Conservation (phyloP, 2,888 invertebrate genomes). For the Parochlus steinenii region DNA sequence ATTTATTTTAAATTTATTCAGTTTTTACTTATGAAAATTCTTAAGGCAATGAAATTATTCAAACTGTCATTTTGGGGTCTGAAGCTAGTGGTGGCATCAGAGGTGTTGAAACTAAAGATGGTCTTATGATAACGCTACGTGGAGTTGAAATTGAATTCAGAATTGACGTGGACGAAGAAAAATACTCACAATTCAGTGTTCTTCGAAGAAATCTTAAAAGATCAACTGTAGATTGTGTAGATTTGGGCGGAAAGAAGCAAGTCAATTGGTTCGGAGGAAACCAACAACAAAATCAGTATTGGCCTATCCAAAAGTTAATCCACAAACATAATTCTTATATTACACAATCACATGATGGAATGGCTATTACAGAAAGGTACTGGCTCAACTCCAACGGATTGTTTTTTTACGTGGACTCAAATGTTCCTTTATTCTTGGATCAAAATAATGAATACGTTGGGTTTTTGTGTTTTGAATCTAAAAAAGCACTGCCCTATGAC, state of each 20-base stretch:
- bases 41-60: slow-evolving; percentile 3
- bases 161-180: slow-evolving; percentile 4
- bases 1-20: no score
- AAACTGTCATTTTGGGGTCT: slow-evolving; percentile 4
- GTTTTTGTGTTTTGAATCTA: slow-evolving; percentile 35
- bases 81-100: slow-evolving; percentile 4
- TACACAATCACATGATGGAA: slow-evolving; percentile 38
- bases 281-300: slow-evolving; percentile 39
- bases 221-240: slow-evolving; percentile 10
- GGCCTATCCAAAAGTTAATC: slow-evolving; percentile 40
- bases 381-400: slow-evolving; percentile 51
- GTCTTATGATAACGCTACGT: slow-evolving; percentile 2
- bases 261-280: slow-evolving; percentile 47
- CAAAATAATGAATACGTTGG: slow-evolving; percentile 33
- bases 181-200: slow-evolving; percentile 3
- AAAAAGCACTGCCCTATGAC: slow-evolving; percentile 34
- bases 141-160: slow-evolving; percentile 10
- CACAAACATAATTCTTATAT: slow-evolving; percentile 37
- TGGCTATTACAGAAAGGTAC: slow-evolving; percentile 42
- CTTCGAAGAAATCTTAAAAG: slow-evolving; percentile 1
- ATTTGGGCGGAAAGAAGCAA: slow-evolving; percentile 14
- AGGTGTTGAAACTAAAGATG: neutral
- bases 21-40: no score
- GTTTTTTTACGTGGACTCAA: slow-evolving; percentile 42
- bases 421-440: slow-evolving; percentile 47